These are phyloP conservation scores for Carterocephalus palaemon DNA, from an alignment of 2,888 invertebrate species.

Conservation along the genomic window DNA sequence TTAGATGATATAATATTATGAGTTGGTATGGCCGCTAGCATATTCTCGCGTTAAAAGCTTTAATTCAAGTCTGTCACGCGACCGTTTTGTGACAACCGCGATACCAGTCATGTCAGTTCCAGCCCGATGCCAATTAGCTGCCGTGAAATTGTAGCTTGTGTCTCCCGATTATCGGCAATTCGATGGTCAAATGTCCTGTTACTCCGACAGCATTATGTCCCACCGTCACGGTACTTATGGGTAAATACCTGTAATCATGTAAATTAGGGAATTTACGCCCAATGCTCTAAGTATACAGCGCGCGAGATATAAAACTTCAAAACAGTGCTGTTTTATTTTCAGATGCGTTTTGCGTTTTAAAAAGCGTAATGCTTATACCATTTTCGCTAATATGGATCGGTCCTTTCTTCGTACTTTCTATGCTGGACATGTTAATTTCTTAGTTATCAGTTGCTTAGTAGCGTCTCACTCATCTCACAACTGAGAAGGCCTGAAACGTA, in stretches of 20 bases:
- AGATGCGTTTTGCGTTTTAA: constrained; percentile 2
- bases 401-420: no score
- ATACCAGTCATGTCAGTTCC: constrained; percentile 34
- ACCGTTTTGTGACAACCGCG: constrained; percentile 6
- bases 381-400: no score
- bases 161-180: constrained; percentile 45
- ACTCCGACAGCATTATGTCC: constrained; percentile 35
- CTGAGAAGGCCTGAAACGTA: no score
- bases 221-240: constrained; percentile 57
- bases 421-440: no score
- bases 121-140: constrained; percentile 15
- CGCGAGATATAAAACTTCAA: constrained; percentile 14
- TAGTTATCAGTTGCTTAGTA: no score
- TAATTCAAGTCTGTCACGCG: constrained; percentile 1
- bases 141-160: constrained; percentile 44
- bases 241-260: constrained; percentile 63
- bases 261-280: constrained; percentile 40
- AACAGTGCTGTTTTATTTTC: neutral
- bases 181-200: constrained; percentile 48
- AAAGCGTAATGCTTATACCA: no score
- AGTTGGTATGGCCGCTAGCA: neutral
- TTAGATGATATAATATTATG: neutral
- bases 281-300: constrained; percentile 21
- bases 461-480: no score
- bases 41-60: no score